Percentiles rank a stretch among this genome's conserved stretches.
Evolutionary conservation across 2,888 invertebrate species (phyloP).

Genomic region (Drosophila testacea): DNA sequence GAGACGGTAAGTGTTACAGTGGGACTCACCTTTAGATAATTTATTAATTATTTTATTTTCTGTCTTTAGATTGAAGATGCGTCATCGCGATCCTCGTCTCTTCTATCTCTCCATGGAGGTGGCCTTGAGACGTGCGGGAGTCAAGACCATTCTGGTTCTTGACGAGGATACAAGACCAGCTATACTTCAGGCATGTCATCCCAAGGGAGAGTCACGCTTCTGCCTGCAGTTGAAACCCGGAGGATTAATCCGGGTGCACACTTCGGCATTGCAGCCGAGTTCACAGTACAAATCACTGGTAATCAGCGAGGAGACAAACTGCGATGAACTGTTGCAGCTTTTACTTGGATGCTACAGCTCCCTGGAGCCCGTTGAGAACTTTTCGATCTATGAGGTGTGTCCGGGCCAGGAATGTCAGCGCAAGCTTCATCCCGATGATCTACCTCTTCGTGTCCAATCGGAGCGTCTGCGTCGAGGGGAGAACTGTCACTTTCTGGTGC

Average conservation of each 20-base stretch:
- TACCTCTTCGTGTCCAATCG: conserved; percentile 91
- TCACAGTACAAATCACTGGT: conserved; percentile 96
- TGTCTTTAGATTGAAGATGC: conserved; percentile 88
- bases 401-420: conserved; percentile 94
- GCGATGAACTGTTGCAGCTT: conserved; percentile 94
- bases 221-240: conserved; percentile 94
- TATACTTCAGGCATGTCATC: conserved; percentile 96
- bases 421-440: conserved; percentile 94
- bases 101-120: conserved; percentile 98
- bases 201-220: conserved; percentile 96
- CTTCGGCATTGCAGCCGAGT: conserved; percentile 95
- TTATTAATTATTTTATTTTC: background rate
- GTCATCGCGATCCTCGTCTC: conserved; percentile 95
- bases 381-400: conserved; percentile 93
- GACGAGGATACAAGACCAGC: conserved; percentile 96
- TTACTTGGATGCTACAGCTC: conserved; percentile 94
- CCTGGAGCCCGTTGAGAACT: conserved; percentile 93
- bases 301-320: conserved; percentile 95
- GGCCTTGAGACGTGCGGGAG: conserved; percentile 92
- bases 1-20: conserved; percentile 89
- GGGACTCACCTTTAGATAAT: accelerated
- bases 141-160: conserved; percentile 92
- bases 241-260: conserved; percentile 96
- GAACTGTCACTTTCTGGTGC: conserved; percentile 92
- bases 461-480: conserved; percentile 89